Evolutionary conservation across 1,140 invertebrate species (phyloP).

Genomic region (Yoshiicerus persimilis): DNA sequence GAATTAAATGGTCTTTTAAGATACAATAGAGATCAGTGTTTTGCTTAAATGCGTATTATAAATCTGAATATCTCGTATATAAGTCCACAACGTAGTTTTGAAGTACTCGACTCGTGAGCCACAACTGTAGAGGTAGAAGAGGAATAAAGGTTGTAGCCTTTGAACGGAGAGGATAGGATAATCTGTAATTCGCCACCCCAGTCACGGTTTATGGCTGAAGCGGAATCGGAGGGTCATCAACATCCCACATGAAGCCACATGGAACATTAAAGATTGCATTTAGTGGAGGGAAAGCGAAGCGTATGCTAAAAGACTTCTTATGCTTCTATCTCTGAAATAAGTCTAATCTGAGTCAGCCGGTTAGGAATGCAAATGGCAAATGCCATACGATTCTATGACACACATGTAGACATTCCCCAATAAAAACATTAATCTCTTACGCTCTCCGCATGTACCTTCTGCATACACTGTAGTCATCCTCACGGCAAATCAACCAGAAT

Average conservation of each 20-base stretch:
- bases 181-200: slow-evolving; percentile 1
- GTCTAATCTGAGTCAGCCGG: slow-evolving; percentile 29
- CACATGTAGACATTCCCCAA: neutral
- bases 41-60: neutral
- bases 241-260: neutral
- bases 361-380: slow-evolving; percentile 33
- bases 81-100: neutral
- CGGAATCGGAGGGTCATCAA: neutral
- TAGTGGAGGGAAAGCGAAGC: neutral
- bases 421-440: neutral
- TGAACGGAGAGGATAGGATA: neutral
- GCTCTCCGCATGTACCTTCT: neutral
- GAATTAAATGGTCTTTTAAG: neutral
- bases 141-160: neutral
- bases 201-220: slow-evolving; percentile 5
- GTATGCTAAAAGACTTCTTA: neutral
- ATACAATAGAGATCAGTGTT: neutral
- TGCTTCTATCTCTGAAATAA: neutral
- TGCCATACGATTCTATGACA: neutral
- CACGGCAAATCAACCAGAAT: neutral
- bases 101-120: neutral
- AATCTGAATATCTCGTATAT: neutral
- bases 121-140: too few relatives aligned
- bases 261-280: slow-evolving; percentile 18
- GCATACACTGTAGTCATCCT: neutral